Base-by-base conservation (phyloP, 1,140 invertebrate species). In the Microplitis mediator region DNA sequence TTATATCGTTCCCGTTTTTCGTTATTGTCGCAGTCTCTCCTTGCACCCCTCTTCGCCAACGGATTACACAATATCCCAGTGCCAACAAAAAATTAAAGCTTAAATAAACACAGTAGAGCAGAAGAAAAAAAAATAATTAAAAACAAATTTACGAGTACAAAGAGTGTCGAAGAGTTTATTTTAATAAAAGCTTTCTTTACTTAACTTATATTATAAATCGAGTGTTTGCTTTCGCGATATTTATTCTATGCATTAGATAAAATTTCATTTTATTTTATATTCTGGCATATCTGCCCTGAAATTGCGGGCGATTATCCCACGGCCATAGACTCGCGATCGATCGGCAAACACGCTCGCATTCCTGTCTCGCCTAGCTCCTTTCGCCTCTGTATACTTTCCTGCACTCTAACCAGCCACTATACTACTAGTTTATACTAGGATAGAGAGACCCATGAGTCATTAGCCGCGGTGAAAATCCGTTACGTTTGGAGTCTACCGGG, bases 391-490 rank as follows among this genome's bases (percentile, higher is more conserved):
- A 32, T 51, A 67, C 65, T 67, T 67, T 65, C 45, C 63, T 65
- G 32, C 8, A 61, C 16, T 32, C 16, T 23, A 31, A 61, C n/a
- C 11, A 32, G 32, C 16, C 11, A 16, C 54, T 13, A 31, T 31
- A 31, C n/a, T 58, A 31, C 8, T 16, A 31, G 54, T 58, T 16
- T 31, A 58, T 23, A 31, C 16, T 4, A 32, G 8, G 60, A 8
- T 6, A 64, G 11, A 63, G 61, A 67, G 45, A 52, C 65, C 51
- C 14, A 35, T 71, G 69, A 71, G 69, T 71, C 69, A 71, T 71
- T 71, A 71, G 61, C 62, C 62, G 62, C 69, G 34, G 32, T 65
- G 62, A 71, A 71, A 71, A 71, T 51, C 69, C 69, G 69, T 71
- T 71, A 71, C 51, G 62, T 71, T 71, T 71, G 51, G 16, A 52